A percentile compares a stretch with the other conserved stretches of the same genome.
phyloP scores from a whole-genome alignment of 2,888 invertebrate genomes.

The Mythimna albipuncta region DNA sequence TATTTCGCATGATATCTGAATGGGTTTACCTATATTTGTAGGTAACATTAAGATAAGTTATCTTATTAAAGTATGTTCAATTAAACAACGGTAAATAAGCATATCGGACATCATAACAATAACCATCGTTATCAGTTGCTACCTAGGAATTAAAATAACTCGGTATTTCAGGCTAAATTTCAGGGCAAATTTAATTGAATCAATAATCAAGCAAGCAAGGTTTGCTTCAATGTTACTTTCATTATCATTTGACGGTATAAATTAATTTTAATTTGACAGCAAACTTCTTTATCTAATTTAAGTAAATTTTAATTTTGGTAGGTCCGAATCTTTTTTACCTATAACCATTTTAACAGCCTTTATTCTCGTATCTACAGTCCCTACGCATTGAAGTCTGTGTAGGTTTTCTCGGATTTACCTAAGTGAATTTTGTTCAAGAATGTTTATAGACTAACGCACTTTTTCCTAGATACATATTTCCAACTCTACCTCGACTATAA shows the following conservation, averaged over 20 bases:
- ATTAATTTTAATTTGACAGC: neutral
- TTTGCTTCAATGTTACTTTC: constrained; percentile 30
- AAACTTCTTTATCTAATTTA: neutral
- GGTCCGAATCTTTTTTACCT: neutral
- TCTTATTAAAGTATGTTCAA: constrained; percentile 46
- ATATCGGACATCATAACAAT: constrained; percentile 59
- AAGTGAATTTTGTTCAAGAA: neutral
- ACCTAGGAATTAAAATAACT: constrained; percentile 51
- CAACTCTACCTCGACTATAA: neutral
- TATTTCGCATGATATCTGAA: constrained; percentile 15
- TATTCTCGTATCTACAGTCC: neutral
- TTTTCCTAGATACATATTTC: neutral
- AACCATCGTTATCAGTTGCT: constrained; percentile 57
- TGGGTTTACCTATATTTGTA: constrained; percentile 29
- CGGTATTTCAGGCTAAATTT: neutral
- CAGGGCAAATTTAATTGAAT: constrained; percentile 27
- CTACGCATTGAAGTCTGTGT: neutral
- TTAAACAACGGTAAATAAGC: constrained; percentile 40
- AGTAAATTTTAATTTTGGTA: neutral
- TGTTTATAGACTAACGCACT: neutral
- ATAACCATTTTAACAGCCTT: neutral
- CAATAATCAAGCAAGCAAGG: no score
- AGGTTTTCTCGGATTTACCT: neutral
- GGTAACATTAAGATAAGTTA: constrained; percentile 55
- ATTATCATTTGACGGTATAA: constrained; percentile 31